Evolutionary conservation across 2,113 vertebrate genomes (phyloP), one percentile per base, ranked within the genome.

Genomic region (Podocnemis expansa): DNA sequence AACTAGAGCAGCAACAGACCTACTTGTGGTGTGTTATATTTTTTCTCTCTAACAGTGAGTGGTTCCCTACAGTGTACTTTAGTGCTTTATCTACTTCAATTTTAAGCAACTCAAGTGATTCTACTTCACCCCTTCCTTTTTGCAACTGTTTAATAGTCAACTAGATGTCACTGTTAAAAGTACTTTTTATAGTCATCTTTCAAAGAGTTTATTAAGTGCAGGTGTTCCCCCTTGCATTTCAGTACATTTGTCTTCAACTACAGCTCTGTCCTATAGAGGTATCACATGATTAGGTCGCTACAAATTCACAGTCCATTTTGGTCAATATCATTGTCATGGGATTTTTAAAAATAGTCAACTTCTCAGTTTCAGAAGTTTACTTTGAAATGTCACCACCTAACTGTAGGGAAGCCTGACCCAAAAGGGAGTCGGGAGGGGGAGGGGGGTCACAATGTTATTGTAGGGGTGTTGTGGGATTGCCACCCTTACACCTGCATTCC

Each of bases 131-230:
- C 55, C 24, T 81, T 81, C 31, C 47, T 21, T 31, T 51, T 19
- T 4, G 17, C 16, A 16, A 51, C 3, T 84, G 78, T 85, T 89
- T 75, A 29, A 84, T 45, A 82, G 4, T 82, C 88, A 82, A 27
- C 5, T 0, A 7, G 31, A 1, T 75, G 89, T 94, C 67, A 52
- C 4, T 54, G 21, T 19, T 41, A 51, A 5, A 4, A 52, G 0
- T 90, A 70, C 17, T 90, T 56, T 85, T 4, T 25, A 17, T n/a
- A 67, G 49, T 90, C 22, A 82, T 56, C 17, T 38, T 17, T 6
- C 1, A 78, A 34, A 90, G 1, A 0, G 93, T 38, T 6, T 38
- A 70, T 31, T 70, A 17, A 70, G n/a, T 70, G n/a, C n/a, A 38
- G 19, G 8, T 22, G n/a, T 10, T 21, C 63, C 63, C n/a, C 8